phyloP scores from a whole-genome alignment of 2,888 invertebrate genomes.

The Ptilodon capucinus region DNA sequence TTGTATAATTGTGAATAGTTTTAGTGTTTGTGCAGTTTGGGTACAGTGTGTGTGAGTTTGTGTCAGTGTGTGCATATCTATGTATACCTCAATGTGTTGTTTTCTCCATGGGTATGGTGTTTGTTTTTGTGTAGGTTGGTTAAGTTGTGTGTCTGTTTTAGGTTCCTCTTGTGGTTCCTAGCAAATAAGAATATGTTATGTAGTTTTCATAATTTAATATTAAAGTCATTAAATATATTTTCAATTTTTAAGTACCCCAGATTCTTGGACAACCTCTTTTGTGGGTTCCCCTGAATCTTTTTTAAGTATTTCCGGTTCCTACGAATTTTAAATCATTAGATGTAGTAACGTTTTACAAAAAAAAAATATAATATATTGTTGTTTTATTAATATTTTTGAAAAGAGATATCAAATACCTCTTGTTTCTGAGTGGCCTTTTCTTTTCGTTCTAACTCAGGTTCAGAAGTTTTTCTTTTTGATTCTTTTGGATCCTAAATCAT shows the following conservation, averaged over 20 bases:
- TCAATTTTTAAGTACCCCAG: conserved; percentile 7
- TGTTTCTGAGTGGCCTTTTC: neutral
- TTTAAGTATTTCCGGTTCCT: neutral
- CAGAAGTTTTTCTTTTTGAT: no score
- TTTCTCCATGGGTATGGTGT: conserved; percentile 48
- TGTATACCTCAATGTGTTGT: conserved; percentile 28
- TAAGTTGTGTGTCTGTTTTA: conserved; percentile 26
- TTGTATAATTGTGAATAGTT: neutral
- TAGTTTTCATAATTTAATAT: neutral
- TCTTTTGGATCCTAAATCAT: neutral
- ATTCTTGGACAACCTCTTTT: conserved; percentile 9
- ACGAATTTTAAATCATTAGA: neutral
- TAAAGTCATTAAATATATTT: neutral
- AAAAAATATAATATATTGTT: no score
- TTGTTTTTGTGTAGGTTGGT: conserved; percentile 35
- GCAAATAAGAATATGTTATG: neutral
- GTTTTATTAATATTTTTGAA: no score
- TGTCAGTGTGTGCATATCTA: conserved; percentile 10
- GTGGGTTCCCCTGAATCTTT: neutral
- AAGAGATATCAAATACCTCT: no score
- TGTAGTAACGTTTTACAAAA: no score
- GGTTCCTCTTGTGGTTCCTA: conserved; percentile 10
- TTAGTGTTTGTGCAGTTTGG: neutral
- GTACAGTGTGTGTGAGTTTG: conserved; percentile 11
- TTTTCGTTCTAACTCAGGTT: neutral